Percentiles rank a stretch among this genome's conserved stretches.
Evolutionary conservation across 1,140 invertebrate genomes (phyloP).

Genomic region (Berghia stephanieae): DNA sequence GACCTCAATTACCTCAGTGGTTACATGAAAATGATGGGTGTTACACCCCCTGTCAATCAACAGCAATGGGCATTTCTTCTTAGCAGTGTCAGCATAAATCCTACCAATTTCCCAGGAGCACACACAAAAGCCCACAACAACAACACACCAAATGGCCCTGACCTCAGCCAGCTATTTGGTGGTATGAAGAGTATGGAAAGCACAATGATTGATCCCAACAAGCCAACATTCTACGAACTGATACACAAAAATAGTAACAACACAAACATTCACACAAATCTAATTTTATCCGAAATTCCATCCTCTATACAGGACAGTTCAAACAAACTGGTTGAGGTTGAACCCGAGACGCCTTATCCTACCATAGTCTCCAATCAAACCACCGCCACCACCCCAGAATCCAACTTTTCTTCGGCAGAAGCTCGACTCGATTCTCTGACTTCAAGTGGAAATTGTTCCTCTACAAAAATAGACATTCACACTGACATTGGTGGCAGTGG

Average conservation of each 20-base stretch:
- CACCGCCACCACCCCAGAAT: neutral
- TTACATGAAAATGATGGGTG: slow-evolving; percentile 50
- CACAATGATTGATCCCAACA: neutral
- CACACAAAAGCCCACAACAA: neutral
- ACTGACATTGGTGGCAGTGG: neutral
- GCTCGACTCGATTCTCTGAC: neutral
- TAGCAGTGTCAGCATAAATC: slow-evolving; percentile 16
- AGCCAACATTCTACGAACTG: neutral
- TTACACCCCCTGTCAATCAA: slow-evolving; percentile 41
- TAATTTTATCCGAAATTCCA: neutral
- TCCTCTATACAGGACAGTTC: too few species aligned
- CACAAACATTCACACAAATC: too few species aligned
- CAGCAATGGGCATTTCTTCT: slow-evolving; percentile 46
- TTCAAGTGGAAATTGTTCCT: neutral
- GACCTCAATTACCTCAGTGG: slow-evolving; percentile 48
- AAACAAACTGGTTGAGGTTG: neutral
- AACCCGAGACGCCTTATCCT: too few species aligned
- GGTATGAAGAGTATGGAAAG: neutral
- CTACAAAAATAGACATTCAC: neutral
- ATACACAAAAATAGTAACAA: too few species aligned
- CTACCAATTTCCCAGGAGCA: neutral
- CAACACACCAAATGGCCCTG: neutral
- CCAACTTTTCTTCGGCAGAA: neutral
- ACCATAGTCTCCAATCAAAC: neutral
- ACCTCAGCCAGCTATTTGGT: neutral